Evolutionary conservation across 1,140 invertebrate species (phyloP).

Genomic region (Pachypsylla venusta): DNA sequence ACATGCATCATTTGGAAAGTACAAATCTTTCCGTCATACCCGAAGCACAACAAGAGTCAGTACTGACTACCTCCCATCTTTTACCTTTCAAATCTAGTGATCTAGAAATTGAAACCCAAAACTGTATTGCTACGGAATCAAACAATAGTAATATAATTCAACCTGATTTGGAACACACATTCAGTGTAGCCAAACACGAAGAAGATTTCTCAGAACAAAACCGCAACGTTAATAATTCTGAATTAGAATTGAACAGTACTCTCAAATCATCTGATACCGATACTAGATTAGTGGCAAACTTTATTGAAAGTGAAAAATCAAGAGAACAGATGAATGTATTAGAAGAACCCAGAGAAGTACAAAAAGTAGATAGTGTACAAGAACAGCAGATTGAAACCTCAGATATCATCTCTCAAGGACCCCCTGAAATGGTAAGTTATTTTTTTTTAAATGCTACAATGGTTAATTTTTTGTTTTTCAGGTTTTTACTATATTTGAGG

Average conservation of each 20-base stretch:
- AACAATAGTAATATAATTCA: constrained; percentile 11
- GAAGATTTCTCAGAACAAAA: constrained; percentile 1
- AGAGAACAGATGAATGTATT: no score
- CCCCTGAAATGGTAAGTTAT: no score
- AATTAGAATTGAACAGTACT: constrained; percentile 11
- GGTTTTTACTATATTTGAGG: no score
- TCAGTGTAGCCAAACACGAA: background rate
- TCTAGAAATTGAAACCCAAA: background rate
- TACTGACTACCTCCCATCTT: background rate
- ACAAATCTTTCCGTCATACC: constrained; percentile 7
- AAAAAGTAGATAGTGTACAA: no score
- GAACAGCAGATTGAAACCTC: no score
- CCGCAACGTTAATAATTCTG: constrained; percentile 7
- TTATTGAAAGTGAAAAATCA: no score
- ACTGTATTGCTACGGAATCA: background rate
- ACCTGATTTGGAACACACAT: background rate
- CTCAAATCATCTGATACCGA: no score
- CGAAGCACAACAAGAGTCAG: background rate
- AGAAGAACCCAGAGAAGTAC: no score
- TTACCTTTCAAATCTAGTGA: background rate
- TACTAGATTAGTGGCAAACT: no score
- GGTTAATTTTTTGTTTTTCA: no score
- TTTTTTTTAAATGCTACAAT: no score
- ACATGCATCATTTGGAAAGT: constrained; percentile 23
- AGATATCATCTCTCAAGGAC: no score